phyloP scores from a whole-genome alignment of 2,888 invertebrate species.

The Coronaproctus castanopsis region DNA sequence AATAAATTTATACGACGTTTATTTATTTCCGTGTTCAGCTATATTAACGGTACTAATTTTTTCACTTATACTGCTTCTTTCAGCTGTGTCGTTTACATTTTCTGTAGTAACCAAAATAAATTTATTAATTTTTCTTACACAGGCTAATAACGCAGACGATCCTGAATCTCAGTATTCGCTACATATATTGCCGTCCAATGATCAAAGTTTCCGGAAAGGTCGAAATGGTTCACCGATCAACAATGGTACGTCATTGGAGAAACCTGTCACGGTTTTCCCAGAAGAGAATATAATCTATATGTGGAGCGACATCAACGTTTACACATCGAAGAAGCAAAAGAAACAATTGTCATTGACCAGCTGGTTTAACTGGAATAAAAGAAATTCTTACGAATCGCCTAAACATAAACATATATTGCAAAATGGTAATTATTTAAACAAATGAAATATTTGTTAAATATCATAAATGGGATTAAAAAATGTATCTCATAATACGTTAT shows the following conservation, averaged over 20 bases:
- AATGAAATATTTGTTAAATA: background rate
- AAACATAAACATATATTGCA: slow-evolving; percentile 48
- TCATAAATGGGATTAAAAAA: background rate
- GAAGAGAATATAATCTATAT: slow-evolving; percentile 32
- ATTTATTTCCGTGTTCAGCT: too few species aligned
- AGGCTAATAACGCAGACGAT: background rate
- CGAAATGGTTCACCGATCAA: background rate
- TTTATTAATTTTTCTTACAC: too few species aligned
- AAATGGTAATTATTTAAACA: slow-evolving; percentile 35
- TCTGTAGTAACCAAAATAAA: too few species aligned
- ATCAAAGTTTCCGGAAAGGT: background rate
- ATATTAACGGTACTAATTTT: too few species aligned
- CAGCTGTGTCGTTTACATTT: too few species aligned
- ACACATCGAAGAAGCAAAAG: slow-evolving; percentile 32
- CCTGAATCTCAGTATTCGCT: background rate
- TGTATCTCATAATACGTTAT: too few species aligned
- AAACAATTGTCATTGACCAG: slow-evolving; percentile 6
- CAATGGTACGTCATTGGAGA: background rate
- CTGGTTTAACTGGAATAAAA: slow-evolving; percentile 8
- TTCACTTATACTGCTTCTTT: too few species aligned
- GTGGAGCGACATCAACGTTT: slow-evolving; percentile 61
- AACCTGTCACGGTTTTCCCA: slow-evolving; percentile 12
- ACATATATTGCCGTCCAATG: background rate
- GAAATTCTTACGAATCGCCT: slow-evolving; percentile 4
- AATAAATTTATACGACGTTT: too few species aligned